These are phyloP conservation scores for Cherax destructor DNA, from an alignment of 1,140 invertebrate species.

Conservation along the genomic window DNA sequence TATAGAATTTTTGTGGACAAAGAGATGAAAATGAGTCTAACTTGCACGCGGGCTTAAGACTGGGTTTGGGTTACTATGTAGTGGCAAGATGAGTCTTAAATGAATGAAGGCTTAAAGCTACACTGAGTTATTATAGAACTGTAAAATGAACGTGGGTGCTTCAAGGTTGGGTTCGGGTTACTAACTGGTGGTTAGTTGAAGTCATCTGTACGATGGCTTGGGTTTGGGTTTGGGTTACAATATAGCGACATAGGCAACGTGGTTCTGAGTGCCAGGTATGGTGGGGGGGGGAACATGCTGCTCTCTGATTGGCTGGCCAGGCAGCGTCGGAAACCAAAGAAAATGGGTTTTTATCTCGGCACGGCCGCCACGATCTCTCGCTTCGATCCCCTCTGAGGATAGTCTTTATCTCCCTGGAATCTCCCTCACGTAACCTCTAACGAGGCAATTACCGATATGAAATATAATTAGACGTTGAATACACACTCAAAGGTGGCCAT, in stretches of 20 bases:
- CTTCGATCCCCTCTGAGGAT: not conserved
- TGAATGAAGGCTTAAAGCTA: too few species aligned
- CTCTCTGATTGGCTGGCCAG: not conserved
- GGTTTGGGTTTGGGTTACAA: too few species aligned
- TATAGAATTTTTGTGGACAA: too few species aligned
- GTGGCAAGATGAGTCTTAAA: too few species aligned
- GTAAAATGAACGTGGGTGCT: too few species aligned
- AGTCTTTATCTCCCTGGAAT: constrained; percentile 9
- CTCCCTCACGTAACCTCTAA: not conserved
- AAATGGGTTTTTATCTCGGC: constrained; percentile 3
- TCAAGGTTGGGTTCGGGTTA: too few species aligned
- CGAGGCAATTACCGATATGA: constrained; percentile 1
- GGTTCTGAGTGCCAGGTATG: not conserved
- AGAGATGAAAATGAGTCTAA: too few species aligned
- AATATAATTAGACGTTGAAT: not conserved
- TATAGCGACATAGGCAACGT: not conserved
- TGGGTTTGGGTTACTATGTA: too few species aligned
- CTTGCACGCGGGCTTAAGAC: too few species aligned
- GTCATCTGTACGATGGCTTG: too few species aligned
- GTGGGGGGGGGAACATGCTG: not conserved
- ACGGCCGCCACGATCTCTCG: not conserved
- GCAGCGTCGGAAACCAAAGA: constrained; percentile 8
- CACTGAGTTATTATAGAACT: too few species aligned
- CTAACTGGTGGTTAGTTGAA: too few species aligned
- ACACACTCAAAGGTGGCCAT: not conserved